Percentiles rank a stretch among this genome's conserved stretches.
phyloP scores from a whole-genome alignment of 1,140 invertebrate species.

The Drosophila lacertosa region DNA sequence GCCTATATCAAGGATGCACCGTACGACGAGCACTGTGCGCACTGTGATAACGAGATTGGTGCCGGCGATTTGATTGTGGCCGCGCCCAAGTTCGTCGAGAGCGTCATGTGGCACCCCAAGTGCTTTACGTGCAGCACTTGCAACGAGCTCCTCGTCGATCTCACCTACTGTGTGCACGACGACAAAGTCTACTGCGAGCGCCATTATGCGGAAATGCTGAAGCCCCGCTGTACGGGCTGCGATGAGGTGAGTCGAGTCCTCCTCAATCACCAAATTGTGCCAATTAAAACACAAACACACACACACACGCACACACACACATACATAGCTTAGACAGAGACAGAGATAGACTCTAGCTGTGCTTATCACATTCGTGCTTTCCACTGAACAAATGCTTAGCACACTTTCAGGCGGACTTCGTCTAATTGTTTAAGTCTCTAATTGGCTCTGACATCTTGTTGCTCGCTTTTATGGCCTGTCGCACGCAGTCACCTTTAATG shows the following conservation, averaged over 20 bases:
- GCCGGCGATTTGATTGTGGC: constrained; percentile 85
- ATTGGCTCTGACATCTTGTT: constrained; percentile 38
- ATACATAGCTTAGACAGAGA: no score
- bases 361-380: neutral
- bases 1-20: constrained; percentile 83
- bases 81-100: constrained; percentile 85
- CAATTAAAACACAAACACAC: neutral
- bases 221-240: constrained; percentile 95
- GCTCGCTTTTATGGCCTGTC: constrained; percentile 63
- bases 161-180: constrained; percentile 95
- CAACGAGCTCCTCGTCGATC: constrained; percentile 94
- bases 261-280: constrained; percentile 24
- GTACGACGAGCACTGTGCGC: constrained; percentile 84
- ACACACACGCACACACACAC: neutral
- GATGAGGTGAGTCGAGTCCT: constrained; percentile 93
- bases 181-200: constrained; percentile 95
- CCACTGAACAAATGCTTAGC: constrained; percentile 43
- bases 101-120: constrained; percentile 91
- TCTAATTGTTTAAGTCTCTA: constrained; percentile 36
- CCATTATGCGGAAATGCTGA: constrained; percentile 96
- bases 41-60: constrained; percentile 85
- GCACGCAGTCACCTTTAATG: constrained; percentile 69
- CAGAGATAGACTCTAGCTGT: neutral
- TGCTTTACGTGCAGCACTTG: constrained; percentile 95
- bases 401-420: constrained; percentile 54